Evolutionary conservation across 2,888 invertebrate genomes (phyloP).

Genomic region (Andrena fulva): DNA sequence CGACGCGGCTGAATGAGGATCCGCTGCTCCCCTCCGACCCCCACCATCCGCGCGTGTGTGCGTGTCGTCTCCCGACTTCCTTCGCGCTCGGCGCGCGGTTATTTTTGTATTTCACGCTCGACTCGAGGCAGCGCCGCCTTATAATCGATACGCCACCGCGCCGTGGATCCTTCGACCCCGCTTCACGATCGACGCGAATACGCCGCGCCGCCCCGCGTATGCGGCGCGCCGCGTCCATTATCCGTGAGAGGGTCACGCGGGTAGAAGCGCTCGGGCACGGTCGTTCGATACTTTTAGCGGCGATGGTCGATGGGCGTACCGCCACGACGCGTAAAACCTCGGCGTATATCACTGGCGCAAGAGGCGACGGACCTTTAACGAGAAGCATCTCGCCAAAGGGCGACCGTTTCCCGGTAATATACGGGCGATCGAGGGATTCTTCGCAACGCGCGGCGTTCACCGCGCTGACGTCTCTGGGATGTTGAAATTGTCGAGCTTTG

Average conservation of each 20-base stretch:
- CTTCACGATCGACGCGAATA: slow-evolving; percentile 1
- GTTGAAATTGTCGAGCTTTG: no score
- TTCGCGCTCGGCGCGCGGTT: slow-evolving; percentile 25
- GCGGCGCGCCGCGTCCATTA: slow-evolving; percentile 14
- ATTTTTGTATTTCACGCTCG: slow-evolving; percentile 52
- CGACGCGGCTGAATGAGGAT: slow-evolving; percentile 64
- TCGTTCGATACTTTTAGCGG: slow-evolving; percentile 9
- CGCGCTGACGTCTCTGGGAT: not conserved
- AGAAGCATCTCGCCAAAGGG: slow-evolving; percentile 33
- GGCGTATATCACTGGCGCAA: slow-evolving; percentile 6
- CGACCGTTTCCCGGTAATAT: slow-evolving; percentile 14
- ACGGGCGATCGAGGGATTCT: slow-evolving; percentile 32
- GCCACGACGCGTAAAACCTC: slow-evolving; percentile 2
- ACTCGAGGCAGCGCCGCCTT: slow-evolving; percentile 31
- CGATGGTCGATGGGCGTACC: slow-evolving; percentile 16
- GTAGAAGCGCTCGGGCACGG: not conserved
- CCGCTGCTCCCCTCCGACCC: slow-evolving; percentile 20
- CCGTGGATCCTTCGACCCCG: not conserved
- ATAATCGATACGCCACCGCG: slow-evolving; percentile 53
- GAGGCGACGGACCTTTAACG: slow-evolving; percentile 22
- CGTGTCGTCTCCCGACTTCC: slow-evolving; percentile 1
- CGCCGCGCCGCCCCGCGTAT: not conserved
- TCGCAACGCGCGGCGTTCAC: not conserved
- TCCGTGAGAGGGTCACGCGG: slow-evolving; percentile 3
- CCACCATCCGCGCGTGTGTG: not conserved